phyloP scores from a whole-genome alignment of 2,797 vertebrate species.

The Labroides dimidiatus region DNA sequence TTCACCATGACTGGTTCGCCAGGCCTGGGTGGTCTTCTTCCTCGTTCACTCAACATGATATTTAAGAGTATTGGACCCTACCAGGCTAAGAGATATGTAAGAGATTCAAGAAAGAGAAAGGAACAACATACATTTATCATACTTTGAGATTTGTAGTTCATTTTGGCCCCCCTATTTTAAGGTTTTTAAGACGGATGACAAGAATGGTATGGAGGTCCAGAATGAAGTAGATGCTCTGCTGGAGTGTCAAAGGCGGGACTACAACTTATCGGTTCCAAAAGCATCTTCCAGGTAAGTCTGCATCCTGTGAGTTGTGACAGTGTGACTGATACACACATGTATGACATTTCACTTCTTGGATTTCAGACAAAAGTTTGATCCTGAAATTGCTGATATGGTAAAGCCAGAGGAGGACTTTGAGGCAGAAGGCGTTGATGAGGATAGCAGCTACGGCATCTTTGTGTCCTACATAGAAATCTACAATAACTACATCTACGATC shows the following conservation, averaged over 20 bases:
- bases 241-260: slow-evolving; percentile 93
- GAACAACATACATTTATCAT: not conserved
- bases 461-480: slow-evolving; percentile 99
- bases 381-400: slow-evolving; percentile 96
- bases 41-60: slow-evolving; percentile 95
- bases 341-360: not conserved
- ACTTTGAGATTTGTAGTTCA: not conserved
- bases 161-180: slow-evolving; percentile 53
- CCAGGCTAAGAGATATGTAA: slow-evolving; percentile 96
- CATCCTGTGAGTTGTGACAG: not conserved
- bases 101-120: slow-evolving; percentile 44
- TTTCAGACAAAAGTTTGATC: slow-evolving; percentile 89
- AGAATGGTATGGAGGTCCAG: slow-evolving; percentile 95
- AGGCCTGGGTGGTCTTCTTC: slow-evolving; percentile 93
- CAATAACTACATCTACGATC: slow-evolving; percentile 99
- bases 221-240: slow-evolving; percentile 92
- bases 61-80: slow-evolving; percentile 93
- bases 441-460: slow-evolving; percentile 93
- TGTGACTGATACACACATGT: not conserved
- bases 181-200: slow-evolving; percentile 97
- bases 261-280: slow-evolving; percentile 81
- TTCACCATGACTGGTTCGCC: slow-evolving; percentile 96
- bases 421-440: slow-evolving; percentile 91
- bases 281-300: slow-evolving; percentile 84
- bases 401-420: slow-evolving; percentile 86